Evolutionary conservation across 2,797 vertebrate species (phyloP), one percentile per base, ranked within the genome.

Genomic region (Acipenser transmontanus): DNA sequence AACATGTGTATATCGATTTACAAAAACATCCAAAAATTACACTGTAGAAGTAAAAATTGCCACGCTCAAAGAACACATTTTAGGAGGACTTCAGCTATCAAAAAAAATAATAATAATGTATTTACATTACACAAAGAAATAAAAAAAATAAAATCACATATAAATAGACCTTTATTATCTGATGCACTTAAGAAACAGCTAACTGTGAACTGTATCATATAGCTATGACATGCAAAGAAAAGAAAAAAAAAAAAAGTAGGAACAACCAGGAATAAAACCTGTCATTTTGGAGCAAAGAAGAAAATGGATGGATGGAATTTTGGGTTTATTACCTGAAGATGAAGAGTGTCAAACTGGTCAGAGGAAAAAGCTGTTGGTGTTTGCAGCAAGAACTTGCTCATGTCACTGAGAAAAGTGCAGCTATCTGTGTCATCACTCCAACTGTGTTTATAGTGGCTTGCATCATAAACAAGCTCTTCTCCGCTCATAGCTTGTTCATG

Each of bases 381-480:
- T 90, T 92, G 88, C 87, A 62, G 85, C 76, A 84, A 87, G 89
- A 91, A 90, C 87, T 88, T 91, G 88, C 87, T 90, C 85, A 87
- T 92, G 92, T 94, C 93, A 91, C 84, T 86, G 87, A 87, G 86
- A 89, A 90, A 87, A 91, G 92, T 85, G 89, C 85, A 86, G 93
- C 92, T 94, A 92, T 93, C 94, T 92, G 91, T 95, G 93, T 93
- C 94, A 95, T 94, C 92, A 89, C 92, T 93, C 93, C 91, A 89
- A 91, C 92, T 87, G 88, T 97, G 96, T 97, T 97, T 97, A 95
- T 95, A 95, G 93, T 92, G 93, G 91, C 91, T 92, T 88, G 94
- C 96, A 96, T 97, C 95, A 96, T 95, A 98, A 98, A 98, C 95
- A 98, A 96, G 93, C 91, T 90, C 83, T 85, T 92, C 89, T 86